Evolutionary conservation across 2,113 vertebrate genomes (phyloP).

Genomic region (Neoarius graeffei): DNA sequence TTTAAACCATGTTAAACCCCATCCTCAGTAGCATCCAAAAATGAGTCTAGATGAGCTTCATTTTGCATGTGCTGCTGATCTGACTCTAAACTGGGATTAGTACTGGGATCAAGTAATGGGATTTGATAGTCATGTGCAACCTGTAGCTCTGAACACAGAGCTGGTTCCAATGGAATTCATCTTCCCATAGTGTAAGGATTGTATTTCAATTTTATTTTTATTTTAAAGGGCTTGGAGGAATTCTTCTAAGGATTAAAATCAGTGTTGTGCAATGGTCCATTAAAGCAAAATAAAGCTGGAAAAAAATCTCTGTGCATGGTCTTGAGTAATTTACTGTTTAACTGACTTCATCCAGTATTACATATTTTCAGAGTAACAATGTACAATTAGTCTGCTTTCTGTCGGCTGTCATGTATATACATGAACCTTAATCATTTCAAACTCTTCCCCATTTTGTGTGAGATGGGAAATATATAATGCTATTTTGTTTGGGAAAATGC

Average conservation of each 20-base stretch:
- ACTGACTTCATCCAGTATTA: not conserved
- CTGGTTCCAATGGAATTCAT: not conserved
- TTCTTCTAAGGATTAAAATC: not conserved
- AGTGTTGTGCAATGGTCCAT: not conserved
- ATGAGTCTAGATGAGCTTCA: not conserved
- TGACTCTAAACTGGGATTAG: not conserved
- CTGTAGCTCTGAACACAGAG: not conserved
- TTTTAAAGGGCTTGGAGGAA: not conserved
- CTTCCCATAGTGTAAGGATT: not conserved
- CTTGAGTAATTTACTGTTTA: not conserved
- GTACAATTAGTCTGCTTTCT: not conserved
- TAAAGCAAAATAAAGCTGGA: not conserved
- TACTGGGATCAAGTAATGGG: not conserved
- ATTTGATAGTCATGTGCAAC: not conserved
- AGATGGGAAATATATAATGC: not conserved
- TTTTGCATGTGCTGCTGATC: slow-evolving; percentile 5
- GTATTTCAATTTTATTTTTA: not conserved
- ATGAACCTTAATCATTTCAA: not conserved
- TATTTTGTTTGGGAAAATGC: not conserved
- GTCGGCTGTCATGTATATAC: not conserved
- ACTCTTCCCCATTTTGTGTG: not conserved
- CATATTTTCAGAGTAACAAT: not conserved
- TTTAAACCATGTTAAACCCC: too few relatives aligned
- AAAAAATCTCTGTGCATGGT: not conserved
- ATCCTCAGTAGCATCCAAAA: not conserved